phyloP scores from a whole-genome alignment of 2,888 invertebrate genomes.

The Hanleya hanleyi region DNA sequence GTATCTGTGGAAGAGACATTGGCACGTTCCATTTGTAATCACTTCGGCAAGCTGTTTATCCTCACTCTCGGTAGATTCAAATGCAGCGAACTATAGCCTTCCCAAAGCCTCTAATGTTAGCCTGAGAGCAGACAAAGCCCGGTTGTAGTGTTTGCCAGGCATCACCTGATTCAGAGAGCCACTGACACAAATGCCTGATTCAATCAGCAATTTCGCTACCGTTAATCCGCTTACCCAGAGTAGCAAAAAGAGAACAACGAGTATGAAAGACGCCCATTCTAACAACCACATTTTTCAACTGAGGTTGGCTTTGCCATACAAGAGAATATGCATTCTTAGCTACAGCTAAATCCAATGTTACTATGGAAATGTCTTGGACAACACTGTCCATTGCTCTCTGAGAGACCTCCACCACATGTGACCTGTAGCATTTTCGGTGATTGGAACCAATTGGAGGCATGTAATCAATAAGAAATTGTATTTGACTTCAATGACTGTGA shows the following conservation, averaged over 20 bases:
- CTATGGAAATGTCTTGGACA: no score
- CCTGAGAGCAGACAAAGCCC: background rate
- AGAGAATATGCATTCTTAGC: no score
- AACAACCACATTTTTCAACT: background rate
- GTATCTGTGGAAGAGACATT: background rate
- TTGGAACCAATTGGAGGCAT: no score
- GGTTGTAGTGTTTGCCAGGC: background rate
- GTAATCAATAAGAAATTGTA: no score
- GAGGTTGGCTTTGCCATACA: background rate
- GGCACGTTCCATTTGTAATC: background rate
- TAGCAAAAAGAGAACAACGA: background rate
- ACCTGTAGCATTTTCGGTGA: no score
- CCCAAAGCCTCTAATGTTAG: background rate
- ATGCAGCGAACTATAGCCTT: background rate
- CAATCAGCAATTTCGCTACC: background rate
- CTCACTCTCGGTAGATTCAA: background rate
- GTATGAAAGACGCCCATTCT: background rate
- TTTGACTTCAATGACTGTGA: no score
- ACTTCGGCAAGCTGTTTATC: background rate
- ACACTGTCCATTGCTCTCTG: no score
- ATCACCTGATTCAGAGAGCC: background rate
- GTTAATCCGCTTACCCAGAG: background rate
- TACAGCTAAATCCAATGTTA: no score
- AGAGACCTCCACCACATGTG: no score
- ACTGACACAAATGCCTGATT: background rate